Percentiles rank a stretch among this genome's conserved stretches.
These are phyloP conservation scores for Coregonus sp. DNA, from an alignment of 2,797 vertebrate species.

Conservation along the genomic window DNA sequence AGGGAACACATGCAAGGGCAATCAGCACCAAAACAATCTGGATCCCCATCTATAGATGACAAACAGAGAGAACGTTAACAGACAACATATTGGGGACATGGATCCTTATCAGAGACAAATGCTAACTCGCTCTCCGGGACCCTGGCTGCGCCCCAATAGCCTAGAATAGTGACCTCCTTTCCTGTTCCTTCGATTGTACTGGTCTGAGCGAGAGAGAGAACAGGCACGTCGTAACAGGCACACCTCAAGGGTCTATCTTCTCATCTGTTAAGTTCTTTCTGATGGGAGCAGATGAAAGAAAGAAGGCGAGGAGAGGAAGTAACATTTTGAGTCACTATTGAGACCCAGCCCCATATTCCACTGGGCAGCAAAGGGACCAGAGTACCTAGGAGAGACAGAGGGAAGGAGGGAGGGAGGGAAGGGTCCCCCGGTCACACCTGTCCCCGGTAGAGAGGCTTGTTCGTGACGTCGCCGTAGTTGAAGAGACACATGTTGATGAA, in stretches of 20 bases:
- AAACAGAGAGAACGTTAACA: constrained; percentile 53
- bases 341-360: neutral
- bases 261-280: neutral
- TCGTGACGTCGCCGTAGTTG: constrained; percentile 85
- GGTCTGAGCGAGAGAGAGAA: neutral
- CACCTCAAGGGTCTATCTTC: neutral
- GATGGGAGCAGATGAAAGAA: neutral
- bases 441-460: constrained; percentile 88
- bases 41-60: constrained; percentile 83
- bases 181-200: neutral
- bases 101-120: constrained; percentile 11
- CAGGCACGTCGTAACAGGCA: neutral
- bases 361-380: neutral
- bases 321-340: neutral
- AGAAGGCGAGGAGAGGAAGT: neutral
- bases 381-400: constrained; percentile 9
- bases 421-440: constrained; percentile 77
- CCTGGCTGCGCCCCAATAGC: neutral
- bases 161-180: neutral
- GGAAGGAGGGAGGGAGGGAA: constrained; percentile 1
- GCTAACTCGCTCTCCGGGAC: neutral
- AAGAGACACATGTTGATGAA: constrained; percentile 99
- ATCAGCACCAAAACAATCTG: constrained; percentile 94
- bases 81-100: constrained; percentile 19
- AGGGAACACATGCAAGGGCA: constrained; percentile 92